These are phyloP conservation scores for Sitobion miscanthi DNA, from an alignment of 1,140 invertebrate species.

Conservation along the genomic window DNA sequence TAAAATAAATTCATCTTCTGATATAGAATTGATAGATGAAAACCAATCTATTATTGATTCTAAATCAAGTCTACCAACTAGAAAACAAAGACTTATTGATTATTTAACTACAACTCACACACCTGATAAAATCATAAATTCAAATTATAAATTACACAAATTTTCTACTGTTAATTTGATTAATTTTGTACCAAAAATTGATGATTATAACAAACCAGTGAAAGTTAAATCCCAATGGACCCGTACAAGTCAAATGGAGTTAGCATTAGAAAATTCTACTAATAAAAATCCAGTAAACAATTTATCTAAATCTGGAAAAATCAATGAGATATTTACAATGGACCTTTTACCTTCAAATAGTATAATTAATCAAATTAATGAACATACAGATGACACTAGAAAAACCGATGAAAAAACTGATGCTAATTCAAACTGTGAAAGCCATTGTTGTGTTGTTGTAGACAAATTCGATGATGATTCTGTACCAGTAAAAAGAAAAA, in stretches of 20 bases:
- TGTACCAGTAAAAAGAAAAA: conserved; percentile 29
- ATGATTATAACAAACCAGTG: conserved; percentile 69
- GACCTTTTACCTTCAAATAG: not conserved
- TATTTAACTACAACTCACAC: not conserved
- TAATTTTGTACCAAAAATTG: not conserved
- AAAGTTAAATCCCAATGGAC: conserved; percentile 88
- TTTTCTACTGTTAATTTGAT: not conserved
- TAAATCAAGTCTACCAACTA: not conserved
- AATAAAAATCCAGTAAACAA: not conserved
- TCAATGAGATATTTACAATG: not conserved
- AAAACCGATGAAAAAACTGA: not conserved
- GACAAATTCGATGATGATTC: not conserved
- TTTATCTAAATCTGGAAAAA: not conserved
- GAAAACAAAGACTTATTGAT: conserved; percentile 28
- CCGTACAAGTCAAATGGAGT: conserved; percentile 81
- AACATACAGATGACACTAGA: not conserved
- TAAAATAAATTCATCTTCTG: not conserved
- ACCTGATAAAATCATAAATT: not conserved
- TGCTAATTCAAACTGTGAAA: not conserved
- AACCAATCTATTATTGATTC: not conserved
- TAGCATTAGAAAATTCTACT: conserved; percentile 63
- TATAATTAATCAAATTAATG: not conserved
- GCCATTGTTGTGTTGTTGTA: not conserved
- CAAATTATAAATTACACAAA: not conserved
- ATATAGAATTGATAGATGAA: not conserved